Percentiles rank a stretch among this genome's conserved stretches.
phyloP scores from a whole-genome alignment of 2,797 vertebrate genomes.

The Mycteria americana region DNA sequence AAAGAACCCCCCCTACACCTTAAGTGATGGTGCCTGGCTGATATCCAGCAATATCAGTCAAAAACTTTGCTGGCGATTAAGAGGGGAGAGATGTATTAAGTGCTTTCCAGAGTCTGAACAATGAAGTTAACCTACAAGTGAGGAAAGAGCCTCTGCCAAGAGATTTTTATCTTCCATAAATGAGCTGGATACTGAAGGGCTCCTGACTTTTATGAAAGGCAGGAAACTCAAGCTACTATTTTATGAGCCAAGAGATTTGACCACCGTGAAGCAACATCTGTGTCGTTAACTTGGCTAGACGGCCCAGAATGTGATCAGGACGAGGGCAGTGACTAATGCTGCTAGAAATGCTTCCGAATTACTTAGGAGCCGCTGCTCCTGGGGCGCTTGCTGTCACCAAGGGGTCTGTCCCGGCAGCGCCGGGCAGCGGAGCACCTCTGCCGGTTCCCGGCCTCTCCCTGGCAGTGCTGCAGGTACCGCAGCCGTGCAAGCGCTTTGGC shows the following conservation, averaged over 20 bases:
- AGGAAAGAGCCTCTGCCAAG: conserved; percentile 59
- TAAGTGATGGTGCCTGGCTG: background rate
- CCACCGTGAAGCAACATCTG: conserved; percentile 45
- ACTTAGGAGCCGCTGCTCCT: background rate
- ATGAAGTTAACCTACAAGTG: conserved; percentile 33
- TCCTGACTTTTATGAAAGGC: conserved; percentile 51
- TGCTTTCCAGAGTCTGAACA: conserved; percentile 22
- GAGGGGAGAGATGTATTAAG: conserved; percentile 1
- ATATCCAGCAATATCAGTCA: background rate
- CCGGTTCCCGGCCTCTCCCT: background rate
- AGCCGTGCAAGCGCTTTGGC: accelerated
- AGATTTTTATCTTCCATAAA: conserved; percentile 70
- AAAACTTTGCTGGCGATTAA: background rate
- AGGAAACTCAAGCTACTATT: conserved; percentile 55
- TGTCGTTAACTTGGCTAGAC: conserved; percentile 56
- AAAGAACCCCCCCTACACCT: background rate
- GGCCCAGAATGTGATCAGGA: background rate
- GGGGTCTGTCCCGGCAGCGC: background rate
- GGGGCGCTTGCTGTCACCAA: background rate
- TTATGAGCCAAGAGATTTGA: conserved; percentile 60
- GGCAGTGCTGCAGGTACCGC: background rate
- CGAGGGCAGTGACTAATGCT: conserved; percentile 9
- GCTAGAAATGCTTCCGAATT: background rate
- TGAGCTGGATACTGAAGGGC: conserved; percentile 37
- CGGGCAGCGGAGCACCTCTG: background rate